Evolutionary conservation across 2,888 invertebrate genomes (phyloP), one percentile per base, ranked within the genome.

Genomic region (Rhogogaster chlorosoma): DNA sequence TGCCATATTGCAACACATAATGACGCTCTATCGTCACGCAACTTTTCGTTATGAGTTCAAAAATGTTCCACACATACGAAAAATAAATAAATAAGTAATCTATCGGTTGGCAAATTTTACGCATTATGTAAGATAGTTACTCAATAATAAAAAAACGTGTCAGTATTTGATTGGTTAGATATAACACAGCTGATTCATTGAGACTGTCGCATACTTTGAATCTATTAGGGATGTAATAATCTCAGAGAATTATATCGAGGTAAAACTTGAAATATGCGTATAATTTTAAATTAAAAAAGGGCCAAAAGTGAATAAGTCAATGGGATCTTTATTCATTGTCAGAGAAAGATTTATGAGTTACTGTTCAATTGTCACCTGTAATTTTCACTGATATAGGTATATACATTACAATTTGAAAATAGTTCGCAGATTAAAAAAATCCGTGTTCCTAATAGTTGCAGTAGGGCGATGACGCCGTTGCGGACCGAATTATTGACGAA

Each of bases 401-500:
- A n/a, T n/a, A n/a, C n/a, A n/a, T 0, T 29, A 12, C n/a, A 53
- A n/a, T n/a, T 7, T 29, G 42, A 7, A n/a, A 73, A 42, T 73
- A 42, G 10, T 73, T 73, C 42, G 71, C 71, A 22, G 42, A 42
- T 73, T 22, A 75, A 53, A 77, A 73, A 53, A 53, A 77, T 32
- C n/a, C 80, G 61, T 36, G 4, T 77, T 77, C 36, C 22, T 38
- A 6, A 42, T 83, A 12, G 42, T 45, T 83, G 83, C 45, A 67
- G 83, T 80, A 38, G 70, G 67, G 71, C 85, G 85, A 88, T 87
- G 87, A 86, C 88, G 86, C 80, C 83, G 86, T 84, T 84, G 85
- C 85, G 86, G 84, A 85, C 80, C 85, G 84, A 83, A 83, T 86
- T 88, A 87, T 90, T 88, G 88, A 89, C 87, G 87, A 88, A 87